A percentile compares a stretch with the other conserved stretches of the same genome.
phyloP scores from a whole-genome alignment of 2,888 invertebrate species.

The Zhengitettix transpicula region DNA sequence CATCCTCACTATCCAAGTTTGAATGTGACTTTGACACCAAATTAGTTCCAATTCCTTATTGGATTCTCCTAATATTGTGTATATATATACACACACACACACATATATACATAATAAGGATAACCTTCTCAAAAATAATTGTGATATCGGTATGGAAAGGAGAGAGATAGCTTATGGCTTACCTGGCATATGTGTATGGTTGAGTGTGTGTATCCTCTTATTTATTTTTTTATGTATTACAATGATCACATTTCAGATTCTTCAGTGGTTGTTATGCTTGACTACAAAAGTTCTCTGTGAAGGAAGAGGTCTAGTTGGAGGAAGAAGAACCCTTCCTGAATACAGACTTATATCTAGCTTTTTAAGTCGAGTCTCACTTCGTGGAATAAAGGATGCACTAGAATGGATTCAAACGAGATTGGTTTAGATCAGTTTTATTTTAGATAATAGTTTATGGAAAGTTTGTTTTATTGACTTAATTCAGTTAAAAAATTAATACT shows the following conservation, averaged over 20 bases:
- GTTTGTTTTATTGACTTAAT: background rate
- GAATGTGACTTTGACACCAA: too few species aligned
- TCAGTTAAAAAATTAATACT: too few species aligned
- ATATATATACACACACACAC: too few species aligned
- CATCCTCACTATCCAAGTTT: too few species aligned
- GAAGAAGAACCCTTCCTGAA: constrained; percentile 49
- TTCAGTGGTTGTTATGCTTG: constrained; percentile 56
- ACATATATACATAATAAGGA: too few species aligned
- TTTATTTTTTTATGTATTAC: background rate
- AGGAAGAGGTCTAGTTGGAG: constrained; percentile 23
- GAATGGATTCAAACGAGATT: constrained; percentile 37
- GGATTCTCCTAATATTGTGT: too few species aligned
- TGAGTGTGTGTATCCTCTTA: too few species aligned
- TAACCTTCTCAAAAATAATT: too few species aligned
- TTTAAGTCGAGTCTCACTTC: constrained; percentile 41
- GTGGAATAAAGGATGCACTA: constrained; percentile 41
- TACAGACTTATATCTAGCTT: constrained; percentile 56
- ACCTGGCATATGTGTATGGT: too few species aligned
- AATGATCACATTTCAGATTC: constrained; percentile 33
- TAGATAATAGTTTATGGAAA: background rate
- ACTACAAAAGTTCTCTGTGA: constrained; percentile 60
- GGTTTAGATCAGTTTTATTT: background rate
- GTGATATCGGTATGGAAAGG: too few species aligned
- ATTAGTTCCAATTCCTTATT: too few species aligned
- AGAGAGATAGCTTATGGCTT: too few species aligned